Conservation (phyloP, 2,113 vertebrate species). For the Cephalopholis sonnerati region DNA sequence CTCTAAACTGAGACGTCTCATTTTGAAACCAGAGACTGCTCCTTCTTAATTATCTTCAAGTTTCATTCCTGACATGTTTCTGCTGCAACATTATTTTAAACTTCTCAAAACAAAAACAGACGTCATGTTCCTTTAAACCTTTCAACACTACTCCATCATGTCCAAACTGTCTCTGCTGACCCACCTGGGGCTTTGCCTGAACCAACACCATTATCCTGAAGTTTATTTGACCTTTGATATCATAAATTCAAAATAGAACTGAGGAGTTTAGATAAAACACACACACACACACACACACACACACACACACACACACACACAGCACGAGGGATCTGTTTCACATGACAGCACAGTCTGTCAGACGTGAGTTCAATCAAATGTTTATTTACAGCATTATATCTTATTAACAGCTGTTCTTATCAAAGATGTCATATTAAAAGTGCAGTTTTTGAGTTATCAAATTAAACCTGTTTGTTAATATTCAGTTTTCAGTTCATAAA, state of each 20-base stretch:
- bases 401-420: not conserved
- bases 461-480: not conserved
- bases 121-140: not conserved
- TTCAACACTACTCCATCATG: not conserved
- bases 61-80: not conserved
- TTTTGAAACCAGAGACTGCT: not conserved
- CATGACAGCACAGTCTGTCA: not conserved
- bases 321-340: not conserved
- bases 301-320: too few relatives aligned
- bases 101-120: not conserved
- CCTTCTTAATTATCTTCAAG: not conserved
- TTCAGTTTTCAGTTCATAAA: too few relatives aligned
- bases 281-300: too few relatives aligned
- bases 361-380: not conserved
- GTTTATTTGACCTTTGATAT: not conserved
- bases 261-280: not conserved
- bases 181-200: not conserved
- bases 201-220: not conserved
- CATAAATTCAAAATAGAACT: slow-evolving; percentile 1
- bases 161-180: not conserved
- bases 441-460: not conserved
- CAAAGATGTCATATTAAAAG: not conserved
- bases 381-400: not conserved
- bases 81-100: too few relatives aligned
- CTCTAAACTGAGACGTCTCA: not conserved